Evolutionary conservation across 2,888 invertebrate species (phyloP).

Genomic region (Noctua janthe): DNA sequence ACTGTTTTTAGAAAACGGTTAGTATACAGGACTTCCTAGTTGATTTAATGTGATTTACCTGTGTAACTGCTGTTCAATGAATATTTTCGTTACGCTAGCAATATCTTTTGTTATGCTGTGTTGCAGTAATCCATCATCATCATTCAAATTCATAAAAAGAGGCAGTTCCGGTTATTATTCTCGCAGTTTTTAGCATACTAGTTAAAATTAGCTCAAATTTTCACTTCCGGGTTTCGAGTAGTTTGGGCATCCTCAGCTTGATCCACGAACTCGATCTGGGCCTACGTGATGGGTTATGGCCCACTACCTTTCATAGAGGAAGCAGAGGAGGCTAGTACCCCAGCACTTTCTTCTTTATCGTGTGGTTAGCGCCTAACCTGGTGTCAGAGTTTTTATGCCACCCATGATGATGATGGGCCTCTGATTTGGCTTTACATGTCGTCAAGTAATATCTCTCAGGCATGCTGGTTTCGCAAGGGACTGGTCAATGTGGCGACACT

Average conservation of each 20-base stretch:
- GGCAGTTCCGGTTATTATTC: neutral
- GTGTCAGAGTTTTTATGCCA: no score
- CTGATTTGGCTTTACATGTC: no score
- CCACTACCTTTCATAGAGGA: neutral
- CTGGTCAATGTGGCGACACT: no score
- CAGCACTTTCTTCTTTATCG: no score
- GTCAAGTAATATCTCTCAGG: no score
- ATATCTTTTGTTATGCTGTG: neutral
- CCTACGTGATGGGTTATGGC: neutral
- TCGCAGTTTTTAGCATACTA: neutral
- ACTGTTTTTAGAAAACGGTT: neutral
- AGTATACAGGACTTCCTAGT: neutral
- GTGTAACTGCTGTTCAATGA: neutral
- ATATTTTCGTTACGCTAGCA: neutral
- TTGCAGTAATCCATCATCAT: neutral
- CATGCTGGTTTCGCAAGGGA: no score
- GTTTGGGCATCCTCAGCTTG: neutral
- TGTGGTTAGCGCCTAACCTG: no score
- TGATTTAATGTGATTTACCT: neutral
- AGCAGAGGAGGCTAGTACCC: neutral
- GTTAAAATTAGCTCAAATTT: neutral
- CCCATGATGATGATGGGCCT: no score
- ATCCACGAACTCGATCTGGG: neutral
- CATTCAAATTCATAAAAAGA: neutral
- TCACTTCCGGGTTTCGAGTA: neutral